A percentile compares a stretch with the other conserved stretches of the same genome.
Conservation (phyloP, 92 coral and sea anemone genomes). For the Parazoanthus atlanticus region DNA sequence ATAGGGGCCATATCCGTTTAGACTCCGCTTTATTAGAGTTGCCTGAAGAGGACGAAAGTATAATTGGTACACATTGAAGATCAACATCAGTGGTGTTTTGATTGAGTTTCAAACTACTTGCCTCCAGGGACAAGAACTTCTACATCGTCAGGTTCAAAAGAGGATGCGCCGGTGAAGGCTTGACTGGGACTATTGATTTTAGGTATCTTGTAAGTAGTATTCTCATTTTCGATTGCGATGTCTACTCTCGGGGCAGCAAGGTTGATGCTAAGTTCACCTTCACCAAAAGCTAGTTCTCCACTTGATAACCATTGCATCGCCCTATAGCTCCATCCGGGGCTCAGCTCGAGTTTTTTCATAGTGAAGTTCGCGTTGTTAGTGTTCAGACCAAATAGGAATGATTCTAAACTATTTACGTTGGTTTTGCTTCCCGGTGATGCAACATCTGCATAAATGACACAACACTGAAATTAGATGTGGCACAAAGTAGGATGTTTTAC, state of each 20-base stretch:
- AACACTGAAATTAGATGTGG: background rate
- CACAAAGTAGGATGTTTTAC: background rate
- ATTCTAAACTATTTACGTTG: constrained; percentile 17
- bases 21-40: no score
- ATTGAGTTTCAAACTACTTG: background rate
- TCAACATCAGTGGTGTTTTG: no score
- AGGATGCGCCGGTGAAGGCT: constrained; percentile 22
- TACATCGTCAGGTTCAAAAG: constrained; percentile 36
- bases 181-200: background rate
- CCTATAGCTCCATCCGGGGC: background rate
- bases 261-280: background rate
- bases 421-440: background rate
- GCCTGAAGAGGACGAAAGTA: no score
- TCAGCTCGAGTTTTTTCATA: background rate
- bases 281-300: constrained; percentile 12
- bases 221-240: background rate
- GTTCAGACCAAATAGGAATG: constrained; percentile 31
- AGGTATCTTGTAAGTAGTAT: background rate
- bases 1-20: no score
- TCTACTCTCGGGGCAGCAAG: constrained; percentile 3
- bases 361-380: background rate
- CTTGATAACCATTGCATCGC: constrained; percentile 8
- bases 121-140: constrained; percentile 33
- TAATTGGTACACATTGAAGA: no score
- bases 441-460: background rate